A percentile compares a stretch with the other conserved stretches of the same genome.
Conservation (phyloP, 2,113 vertebrate genomes). For the Galeopterus variegatus region DNA sequence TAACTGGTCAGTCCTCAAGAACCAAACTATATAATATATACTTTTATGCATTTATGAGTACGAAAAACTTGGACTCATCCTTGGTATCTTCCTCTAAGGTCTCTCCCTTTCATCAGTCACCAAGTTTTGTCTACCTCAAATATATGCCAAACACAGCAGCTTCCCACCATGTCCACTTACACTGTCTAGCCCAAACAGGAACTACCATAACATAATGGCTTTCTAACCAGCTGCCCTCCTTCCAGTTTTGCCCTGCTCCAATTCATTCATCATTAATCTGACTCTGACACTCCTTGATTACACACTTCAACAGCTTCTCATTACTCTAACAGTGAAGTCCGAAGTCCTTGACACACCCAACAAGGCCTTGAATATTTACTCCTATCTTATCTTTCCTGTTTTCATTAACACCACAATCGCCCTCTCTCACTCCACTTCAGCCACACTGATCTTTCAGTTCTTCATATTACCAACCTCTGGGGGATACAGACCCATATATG, state of each 20-base stretch:
- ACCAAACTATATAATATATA: not conserved
- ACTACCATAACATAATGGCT: not conserved
- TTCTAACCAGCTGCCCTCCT: not conserved
- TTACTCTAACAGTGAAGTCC: not conserved
- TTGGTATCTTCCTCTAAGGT: not conserved
- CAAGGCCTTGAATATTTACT: not conserved
- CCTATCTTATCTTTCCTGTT: not conserved
- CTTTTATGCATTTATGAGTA: not conserved
- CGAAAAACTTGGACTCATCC: not conserved
- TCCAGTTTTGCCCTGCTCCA: not conserved
- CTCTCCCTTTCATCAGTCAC: not conserved
- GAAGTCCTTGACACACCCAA: conserved; percentile 11
- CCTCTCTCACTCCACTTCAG: not conserved
- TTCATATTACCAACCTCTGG: not conserved
- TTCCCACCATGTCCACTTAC: not conserved
- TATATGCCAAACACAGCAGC: not conserved
- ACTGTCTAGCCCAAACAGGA: not conserved
- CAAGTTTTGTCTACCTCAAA: not conserved
- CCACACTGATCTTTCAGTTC: not conserved
- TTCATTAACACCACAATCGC: not conserved
- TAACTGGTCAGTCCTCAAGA: not conserved
- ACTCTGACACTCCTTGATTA: not conserved
- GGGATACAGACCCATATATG: not conserved
- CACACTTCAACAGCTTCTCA: not conserved
- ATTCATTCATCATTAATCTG: conserved; percentile 19